Evolutionary conservation across 2,113 vertebrate genomes (phyloP).

Genomic region (Oxyruncus cristatus): DNA sequence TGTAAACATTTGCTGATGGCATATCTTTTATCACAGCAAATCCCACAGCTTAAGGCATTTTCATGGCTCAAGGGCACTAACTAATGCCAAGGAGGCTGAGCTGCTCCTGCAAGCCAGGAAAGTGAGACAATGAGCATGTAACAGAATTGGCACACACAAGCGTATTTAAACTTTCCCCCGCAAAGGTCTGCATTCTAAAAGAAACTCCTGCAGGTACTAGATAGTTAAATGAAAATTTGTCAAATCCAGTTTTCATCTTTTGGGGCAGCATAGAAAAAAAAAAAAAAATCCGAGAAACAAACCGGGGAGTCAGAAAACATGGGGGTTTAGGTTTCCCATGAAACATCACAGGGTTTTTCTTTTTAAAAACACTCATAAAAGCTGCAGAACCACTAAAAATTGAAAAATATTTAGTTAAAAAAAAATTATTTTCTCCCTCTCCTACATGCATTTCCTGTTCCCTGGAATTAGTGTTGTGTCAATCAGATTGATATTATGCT

Average conservation of each 20-base stretch:
- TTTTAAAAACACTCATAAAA: neutral
- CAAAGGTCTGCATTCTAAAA: neutral
- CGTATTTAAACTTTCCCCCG: neutral
- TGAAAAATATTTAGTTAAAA: neutral
- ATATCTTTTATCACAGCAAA: constrained; percentile 30
- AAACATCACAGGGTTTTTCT: neutral
- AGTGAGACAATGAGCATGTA: neutral
- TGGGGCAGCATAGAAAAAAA: neutral
- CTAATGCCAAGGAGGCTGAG: constrained; percentile 9
- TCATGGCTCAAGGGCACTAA: neutral
- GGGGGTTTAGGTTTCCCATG: neutral
- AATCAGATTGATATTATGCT: neutral
- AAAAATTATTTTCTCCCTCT: neutral
- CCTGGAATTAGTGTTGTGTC: neutral
- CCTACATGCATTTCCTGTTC: neutral
- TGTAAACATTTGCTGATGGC: constrained; percentile 49
- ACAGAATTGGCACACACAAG: neutral
- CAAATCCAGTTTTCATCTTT: neutral
- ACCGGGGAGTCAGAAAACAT: neutral
- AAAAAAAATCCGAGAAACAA: neutral
- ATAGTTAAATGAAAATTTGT: neutral
- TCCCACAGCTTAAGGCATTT: constrained; percentile 29
- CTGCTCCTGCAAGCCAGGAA: neutral
- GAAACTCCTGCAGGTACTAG: neutral
- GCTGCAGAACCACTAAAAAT: neutral